Base-by-base conservation (phyloP, 2,888 invertebrate genomes). In the Catocala nupta region DNA sequence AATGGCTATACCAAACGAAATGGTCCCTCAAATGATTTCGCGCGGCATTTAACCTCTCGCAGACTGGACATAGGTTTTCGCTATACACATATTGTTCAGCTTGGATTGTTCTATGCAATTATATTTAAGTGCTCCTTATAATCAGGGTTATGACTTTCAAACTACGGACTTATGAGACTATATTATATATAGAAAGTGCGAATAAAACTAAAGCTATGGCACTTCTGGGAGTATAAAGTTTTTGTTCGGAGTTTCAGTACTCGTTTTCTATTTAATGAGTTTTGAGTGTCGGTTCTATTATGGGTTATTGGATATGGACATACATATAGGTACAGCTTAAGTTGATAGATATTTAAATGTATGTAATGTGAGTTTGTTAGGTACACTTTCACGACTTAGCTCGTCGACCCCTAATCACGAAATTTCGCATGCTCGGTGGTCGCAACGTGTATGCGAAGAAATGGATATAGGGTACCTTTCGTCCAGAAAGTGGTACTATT, bases 1-100 rank as follows among this genome's bases (percentile, higher is more conserved):
- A 85, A 89, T 81, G 82, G 82, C 83, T 83, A 86, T 85, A 85
- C 81, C 86, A 81, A 81, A 77, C 81, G 81, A 75, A 87, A 89
- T 82, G 82, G 84, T 78, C 71, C 72, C 80, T 78, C 81, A 82
- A 90, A 89, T 86, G 88, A 86, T 81, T 77, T 82, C 80, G 82
- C 77, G 77, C 77, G 71, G 73, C 78, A 81, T 83, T 88, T 85
- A 88, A 86, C 82, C 87, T 82, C 81, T 78, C 68, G 76, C 77
- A 71, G 70, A 74, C 81, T 75, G 75, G 74, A 65, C 55, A 63
- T 62, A 65, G 50, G 65, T 66, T 78, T 63, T 59, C 59, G 63
- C 48, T 64, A 55, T 64, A 16, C 16, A 16, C 16, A 59, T 59
- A 59, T 55, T 51, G 59, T 59, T 45, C 52, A 52, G 54, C 53